These are phyloP conservation scores for Semaprochilodus insignis DNA, from an alignment of 2,797 vertebrate genomes.

Conservation along the genomic window DNA sequence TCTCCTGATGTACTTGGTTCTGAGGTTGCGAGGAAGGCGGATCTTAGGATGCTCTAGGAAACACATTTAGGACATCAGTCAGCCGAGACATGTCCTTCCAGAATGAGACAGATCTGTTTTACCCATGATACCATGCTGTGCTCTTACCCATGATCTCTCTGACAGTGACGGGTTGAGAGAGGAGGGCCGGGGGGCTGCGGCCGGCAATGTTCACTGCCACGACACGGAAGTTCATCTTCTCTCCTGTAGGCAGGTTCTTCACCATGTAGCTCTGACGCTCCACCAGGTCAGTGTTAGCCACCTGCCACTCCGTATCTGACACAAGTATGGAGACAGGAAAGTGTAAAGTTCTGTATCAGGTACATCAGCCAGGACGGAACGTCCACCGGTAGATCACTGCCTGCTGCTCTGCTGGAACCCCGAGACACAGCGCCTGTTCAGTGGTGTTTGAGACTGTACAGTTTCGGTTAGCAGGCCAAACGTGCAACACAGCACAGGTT, in stretches of 20 bases:
- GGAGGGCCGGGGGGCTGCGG: constrained; percentile 78
- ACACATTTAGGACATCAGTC: background rate
- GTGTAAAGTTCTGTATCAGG: background rate
- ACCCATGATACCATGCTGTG: background rate
- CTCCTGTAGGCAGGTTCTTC: constrained; percentile 86
- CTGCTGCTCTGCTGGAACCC: no score
- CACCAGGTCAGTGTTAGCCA: constrained; percentile 80
- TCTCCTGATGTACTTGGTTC: constrained; percentile 86
- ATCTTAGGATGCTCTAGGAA: constrained; percentile 89
- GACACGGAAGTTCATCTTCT: constrained; percentile 88
- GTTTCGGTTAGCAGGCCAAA: no score
- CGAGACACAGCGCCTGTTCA: no score
- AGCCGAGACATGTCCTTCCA: no score
- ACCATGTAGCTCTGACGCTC: constrained; percentile 84
- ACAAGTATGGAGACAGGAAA: background rate
- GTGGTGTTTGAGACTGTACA: no score
- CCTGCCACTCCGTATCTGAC: constrained; percentile 85
- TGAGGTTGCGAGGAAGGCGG: constrained; percentile 88
- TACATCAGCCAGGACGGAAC: background rate
- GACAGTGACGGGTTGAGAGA: constrained; percentile 87
- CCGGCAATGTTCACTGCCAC: constrained; percentile 87
- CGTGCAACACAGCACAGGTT: no score
- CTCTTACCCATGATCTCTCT: constrained; percentile 87
- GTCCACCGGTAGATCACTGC: no score
- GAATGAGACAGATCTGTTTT: background rate